Evolutionary conservation across 2,113 vertebrate species (phyloP), one percentile per base, ranked within the genome.

Genomic region (Cricetomys ansorgei): DNA sequence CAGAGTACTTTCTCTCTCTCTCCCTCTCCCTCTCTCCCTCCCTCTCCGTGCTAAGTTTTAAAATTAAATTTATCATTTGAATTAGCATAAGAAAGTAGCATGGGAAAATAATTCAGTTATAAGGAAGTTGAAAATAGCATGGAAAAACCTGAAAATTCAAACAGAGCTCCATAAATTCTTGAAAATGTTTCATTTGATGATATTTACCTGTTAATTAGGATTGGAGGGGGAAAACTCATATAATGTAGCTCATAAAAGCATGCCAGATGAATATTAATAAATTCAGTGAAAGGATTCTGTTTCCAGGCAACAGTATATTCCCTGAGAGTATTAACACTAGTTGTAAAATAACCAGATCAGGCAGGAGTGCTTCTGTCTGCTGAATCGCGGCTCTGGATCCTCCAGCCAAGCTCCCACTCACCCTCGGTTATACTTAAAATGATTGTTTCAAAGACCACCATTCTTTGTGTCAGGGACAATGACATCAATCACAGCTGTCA

Each of bases 281-380:
- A 98, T 98, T 98, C 94, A 96, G 89, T 95, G 96, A 98, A 98
- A 96, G 0, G 1, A 84, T 97, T 96, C 94, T 97, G 98, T 98
- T 98, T 98, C 98, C 95, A 98, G 98, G 98, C 98, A 98, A 98
- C 98, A 27, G 72, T 97, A 97, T 89, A 97, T 98, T 98, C 96
- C 95, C 95, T 89, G 10, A 83, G 97, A 98, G 96, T 96, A 97
- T 98, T 97, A 97, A 97, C 94, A 94, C 84, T 95, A 95, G 97
- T 97, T 96, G 96, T 89, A 96, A 96, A 96, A 88, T 96, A 88
- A 94, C 37, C 90, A 85, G 88, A 48, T 59, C 34, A 29, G 23
- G 73, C 88, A 64, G 89, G 96, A 96, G 96, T 94, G 95, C 91
- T 91, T 80, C 48, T 94, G 96, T 91, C 91, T 95, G 94, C 15